A percentile compares a stretch with the other conserved stretches of the same genome.
Conservation (phyloP, 2,113 vertebrate genomes). For the Phyllostomus discolor region DNA sequence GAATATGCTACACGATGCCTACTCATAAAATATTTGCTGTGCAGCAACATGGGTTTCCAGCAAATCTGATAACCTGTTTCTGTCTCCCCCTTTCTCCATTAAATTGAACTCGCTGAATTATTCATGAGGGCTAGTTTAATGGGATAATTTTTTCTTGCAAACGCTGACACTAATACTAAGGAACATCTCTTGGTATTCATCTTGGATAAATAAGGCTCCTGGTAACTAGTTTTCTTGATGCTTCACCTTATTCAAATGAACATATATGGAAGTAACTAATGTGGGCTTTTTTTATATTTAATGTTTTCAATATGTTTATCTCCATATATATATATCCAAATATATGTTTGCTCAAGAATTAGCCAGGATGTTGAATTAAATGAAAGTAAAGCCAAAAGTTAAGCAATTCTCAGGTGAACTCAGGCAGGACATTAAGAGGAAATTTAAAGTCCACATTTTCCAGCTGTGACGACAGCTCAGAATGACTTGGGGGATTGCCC, state of each 20-base stretch:
- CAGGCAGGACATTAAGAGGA: conserved; percentile 42
- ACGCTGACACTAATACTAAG: conserved; percentile 82
- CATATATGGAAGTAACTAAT: conserved; percentile 59
- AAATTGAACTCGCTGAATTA: conserved; percentile 81
- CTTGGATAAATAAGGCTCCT: conserved; percentile 79
- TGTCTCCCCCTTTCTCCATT: conserved; percentile 75
- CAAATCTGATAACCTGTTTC: conserved; percentile 81
- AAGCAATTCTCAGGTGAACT: conserved; percentile 66
- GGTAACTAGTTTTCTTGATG: conserved; percentile 78
- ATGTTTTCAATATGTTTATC: conserved; percentile 62
- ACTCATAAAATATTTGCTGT: conserved; percentile 55
- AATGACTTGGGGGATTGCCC: conserved; percentile 34
- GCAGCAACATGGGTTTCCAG: conserved; percentile 61
- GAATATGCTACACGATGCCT: conserved; percentile 44
- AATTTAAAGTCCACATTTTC: conserved; percentile 62
- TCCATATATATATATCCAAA: conserved; percentile 46
- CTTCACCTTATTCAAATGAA: conserved; percentile 68
- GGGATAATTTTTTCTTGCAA: conserved; percentile 82
- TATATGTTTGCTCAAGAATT: conserved; percentile 66
- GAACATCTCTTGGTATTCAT: conserved; percentile 83
- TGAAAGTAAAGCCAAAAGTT: conserved; percentile 59
- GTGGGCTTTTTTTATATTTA: conserved; percentile 46
- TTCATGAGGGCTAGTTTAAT: conserved; percentile 82
- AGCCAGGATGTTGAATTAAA: conserved; percentile 60
- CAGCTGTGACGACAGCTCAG: conserved; percentile 48